These are phyloP conservation scores for Protosalanx chinensis DNA, from an alignment of 2,797 vertebrate genomes.

Conservation along the genomic window DNA sequence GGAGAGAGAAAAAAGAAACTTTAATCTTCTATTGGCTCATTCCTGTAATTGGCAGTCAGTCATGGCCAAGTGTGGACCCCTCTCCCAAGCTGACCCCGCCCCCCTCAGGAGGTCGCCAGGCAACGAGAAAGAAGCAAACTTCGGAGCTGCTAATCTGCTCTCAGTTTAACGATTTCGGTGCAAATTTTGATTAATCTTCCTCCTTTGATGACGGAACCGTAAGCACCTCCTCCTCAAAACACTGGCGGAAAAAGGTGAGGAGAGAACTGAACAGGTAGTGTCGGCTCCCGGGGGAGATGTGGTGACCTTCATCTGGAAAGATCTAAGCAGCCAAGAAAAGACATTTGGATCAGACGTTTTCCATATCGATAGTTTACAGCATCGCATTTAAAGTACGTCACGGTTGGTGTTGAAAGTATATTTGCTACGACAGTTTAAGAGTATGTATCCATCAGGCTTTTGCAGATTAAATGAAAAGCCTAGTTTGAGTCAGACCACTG, in stretches of 20 bases:
- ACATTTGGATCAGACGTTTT: background rate
- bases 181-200: conserved; percentile 74
- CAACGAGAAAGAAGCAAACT: too few species aligned
- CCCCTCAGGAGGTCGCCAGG: too few species aligned
- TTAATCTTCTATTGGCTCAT: background rate
- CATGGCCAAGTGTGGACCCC: background rate
- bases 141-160: background rate
- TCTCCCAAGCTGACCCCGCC: too few species aligned
- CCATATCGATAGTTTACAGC: background rate
- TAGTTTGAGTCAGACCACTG: background rate
- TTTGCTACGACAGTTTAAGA: background rate
- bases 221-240: conserved; percentile 76
- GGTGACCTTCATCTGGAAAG: conserved; percentile 91
- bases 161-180: background rate
- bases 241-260: conserved; percentile 86
- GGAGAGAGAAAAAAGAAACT: background rate
- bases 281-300: conserved; percentile 73
- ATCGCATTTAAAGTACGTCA: too few species aligned
- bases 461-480: background rate
- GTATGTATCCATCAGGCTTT: background rate
- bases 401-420: too few species aligned
- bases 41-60: background rate
- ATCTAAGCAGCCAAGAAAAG: conserved; percentile 69
- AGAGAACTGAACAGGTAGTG: conserved; percentile 84
- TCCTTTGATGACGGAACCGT: conserved; percentile 76